Percentiles rank a stretch among this genome's conserved stretches.
phyloP scores from a whole-genome alignment of 2,113 vertebrate genomes.

The Laticauda laticaudata region DNA sequence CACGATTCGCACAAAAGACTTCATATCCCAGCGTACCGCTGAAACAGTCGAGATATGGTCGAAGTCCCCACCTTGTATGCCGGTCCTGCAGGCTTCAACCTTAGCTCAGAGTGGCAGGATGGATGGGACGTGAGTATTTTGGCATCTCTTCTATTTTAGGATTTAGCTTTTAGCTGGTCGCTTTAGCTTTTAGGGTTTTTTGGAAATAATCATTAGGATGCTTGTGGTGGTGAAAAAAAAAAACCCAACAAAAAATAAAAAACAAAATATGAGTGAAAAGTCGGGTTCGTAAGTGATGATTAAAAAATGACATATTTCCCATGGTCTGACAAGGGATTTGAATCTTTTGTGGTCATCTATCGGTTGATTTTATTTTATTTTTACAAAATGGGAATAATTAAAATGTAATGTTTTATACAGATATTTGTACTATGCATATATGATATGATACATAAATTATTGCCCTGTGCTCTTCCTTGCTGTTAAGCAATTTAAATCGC shows the following conservation, averaged over 20 bases:
- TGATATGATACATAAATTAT: neutral
- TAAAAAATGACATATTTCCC: neutral
- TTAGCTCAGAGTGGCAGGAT: neutral
- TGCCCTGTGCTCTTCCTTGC: neutral
- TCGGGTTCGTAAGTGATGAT: neutral
- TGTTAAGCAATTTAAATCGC: neutral
- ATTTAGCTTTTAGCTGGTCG: neutral
- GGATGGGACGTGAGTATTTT: constrained; percentile 6
- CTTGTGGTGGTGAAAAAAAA: neutral
- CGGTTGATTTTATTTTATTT: neutral
- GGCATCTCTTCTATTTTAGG: neutral
- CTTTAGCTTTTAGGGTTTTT: neutral
- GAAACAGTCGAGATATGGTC: too few relatives aligned
- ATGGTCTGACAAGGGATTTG: neutral
- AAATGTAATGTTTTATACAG: neutral
- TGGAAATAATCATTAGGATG: neutral
- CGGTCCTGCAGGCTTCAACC: neutral
- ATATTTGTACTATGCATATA: neutral
- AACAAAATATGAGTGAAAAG: neutral
- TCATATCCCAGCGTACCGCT: neutral
- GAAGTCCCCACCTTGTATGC: neutral
- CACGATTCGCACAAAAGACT: neutral
- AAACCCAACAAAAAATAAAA: neutral
- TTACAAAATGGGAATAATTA: neutral
- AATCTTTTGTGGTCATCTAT: neutral